Conservation (phyloP, 1,140 invertebrate genomes). For the Lepidostoma basale region DNA sequence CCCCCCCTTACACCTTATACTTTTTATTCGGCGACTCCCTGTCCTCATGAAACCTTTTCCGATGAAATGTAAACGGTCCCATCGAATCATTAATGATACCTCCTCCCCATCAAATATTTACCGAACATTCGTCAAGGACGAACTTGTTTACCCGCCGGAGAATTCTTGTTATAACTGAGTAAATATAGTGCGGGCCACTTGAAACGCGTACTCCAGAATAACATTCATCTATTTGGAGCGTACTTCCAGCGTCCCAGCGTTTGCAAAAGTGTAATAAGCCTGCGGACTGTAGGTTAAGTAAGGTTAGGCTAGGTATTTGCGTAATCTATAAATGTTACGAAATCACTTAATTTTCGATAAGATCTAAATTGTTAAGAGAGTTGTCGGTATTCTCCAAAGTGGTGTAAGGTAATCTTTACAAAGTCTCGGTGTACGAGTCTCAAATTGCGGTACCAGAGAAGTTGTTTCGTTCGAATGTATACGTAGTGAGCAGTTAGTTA, state of each 20-base stretch:
- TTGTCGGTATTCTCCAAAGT: too few species aligned
- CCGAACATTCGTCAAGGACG: slow-evolving; percentile 32
- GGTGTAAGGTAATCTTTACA: too few species aligned
- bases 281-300: too few species aligned
- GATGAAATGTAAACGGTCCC: slow-evolving; percentile 25
- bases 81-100: slow-evolving; percentile 31
- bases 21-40: background rate
- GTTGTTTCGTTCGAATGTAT: background rate
- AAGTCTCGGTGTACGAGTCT: too few species aligned
- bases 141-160: slow-evolving; percentile 23
- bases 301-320: too few species aligned
- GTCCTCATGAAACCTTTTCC: background rate
- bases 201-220: background rate
- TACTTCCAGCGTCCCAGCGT: too few species aligned
- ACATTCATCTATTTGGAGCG: background rate
- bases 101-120: slow-evolving; percentile 33
- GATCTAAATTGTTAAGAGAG: too few species aligned
- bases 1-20: too few species aligned
- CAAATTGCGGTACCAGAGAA: background rate
- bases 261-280: too few species aligned
- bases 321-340: too few species aligned
- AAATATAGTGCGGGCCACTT: slow-evolving; percentile 10
- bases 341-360: too few species aligned
- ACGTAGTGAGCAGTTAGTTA: background rate
- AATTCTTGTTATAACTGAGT: background rate